Evolutionary conservation across 2,888 invertebrate species (phyloP), one percentile per base, ranked within the genome.

Genomic region (Quadroppia sp.): DNA sequence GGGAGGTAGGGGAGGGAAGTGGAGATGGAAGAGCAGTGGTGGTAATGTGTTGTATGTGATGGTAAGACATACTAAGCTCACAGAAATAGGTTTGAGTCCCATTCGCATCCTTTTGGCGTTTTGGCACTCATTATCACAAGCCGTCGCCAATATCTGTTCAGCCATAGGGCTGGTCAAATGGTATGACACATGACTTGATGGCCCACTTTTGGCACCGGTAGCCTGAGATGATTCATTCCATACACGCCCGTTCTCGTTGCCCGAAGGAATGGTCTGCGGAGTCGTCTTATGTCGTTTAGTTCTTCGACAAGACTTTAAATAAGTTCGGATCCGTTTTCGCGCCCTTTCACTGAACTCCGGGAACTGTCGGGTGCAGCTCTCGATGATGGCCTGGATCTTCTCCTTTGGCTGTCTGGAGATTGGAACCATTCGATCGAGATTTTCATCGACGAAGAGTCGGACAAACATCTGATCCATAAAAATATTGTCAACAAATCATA

Each of bases 331-430:
- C 78, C 96, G 86, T 84, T 96, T 96, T 78, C 96, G 87, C 75
- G 96, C 94, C 75, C 96, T 87, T 82, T 95, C 94, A 75, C 94
- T 93, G 81, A 95, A 95, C 84, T 96, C 96, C 75, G 96, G 95
- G 82, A 96, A 96, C 85, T 96, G 96, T 79, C 96, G 87, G 77
- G 94, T 92, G 85, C 96, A 96, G 25, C 95, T 95, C 83, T 96
- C 96, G 77, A 96, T 93, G 82, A 96, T 96, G 25, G 95, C 96
- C 82, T 96, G 95, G 79, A 96, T 94, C 85, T 96, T 96, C 83
- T 96, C 96, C 82, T 96, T 96, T 11, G 96, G 96, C 84, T 96
- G 96, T 82, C 96, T 94, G 72, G 95, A 95, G 81, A 96, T 96
- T 75, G 96, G 96, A 75, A 96, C 94, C 86, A 94, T 94, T 81